Evolutionary conservation across 2,797 vertebrate species (phyloP), one percentile per base, ranked within the genome.

Genomic region (Macropus fuliginosus): DNA sequence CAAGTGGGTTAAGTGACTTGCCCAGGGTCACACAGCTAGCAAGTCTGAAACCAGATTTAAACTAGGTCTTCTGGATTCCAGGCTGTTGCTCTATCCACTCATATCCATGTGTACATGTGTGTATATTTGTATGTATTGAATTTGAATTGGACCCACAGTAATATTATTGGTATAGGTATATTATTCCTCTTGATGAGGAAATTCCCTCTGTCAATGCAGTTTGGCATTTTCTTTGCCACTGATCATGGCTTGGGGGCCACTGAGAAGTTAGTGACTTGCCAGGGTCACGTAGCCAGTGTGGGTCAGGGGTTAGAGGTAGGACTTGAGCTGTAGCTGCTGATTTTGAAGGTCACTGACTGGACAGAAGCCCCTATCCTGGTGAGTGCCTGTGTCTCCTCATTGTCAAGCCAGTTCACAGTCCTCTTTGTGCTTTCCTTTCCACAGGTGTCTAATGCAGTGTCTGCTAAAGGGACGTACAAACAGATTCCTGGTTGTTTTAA

Each of bases 401-500:
- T 81, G 40, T 74, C 66, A 74, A 21, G n/a, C 18, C 40, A 46
- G 16, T 94, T 96, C 90, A 97, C 28, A 54, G 56, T 50, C 54
- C 21, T 74, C 81, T 90, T 31, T 54, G 0, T 54, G 27, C 0
- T 91, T 98, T 2, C 98, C 57, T 97, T 91, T 3, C 97, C 97
- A 5, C 98, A 99, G 99, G 99, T 99, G 8, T 99, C 99, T 28
- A 0, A 99, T 0, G 97, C 99, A 0, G 99, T 99, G 54, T 99
- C 99, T 0, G 99, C 98, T 91, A 99, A 99, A 98, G 99, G 99
- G 0, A 92, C 94, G 92, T 99, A 99, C 98, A 99, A 99, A 96
- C 99, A 99, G 98, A 99, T 99, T 93, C 99, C 99, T 0, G 99
- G 99, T 81, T 99, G 98, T 54, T 99, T 99, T 97, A 99, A 99